phyloP scores from a whole-genome alignment of 1,140 invertebrate genomes.

The Cydia splendana region DNA sequence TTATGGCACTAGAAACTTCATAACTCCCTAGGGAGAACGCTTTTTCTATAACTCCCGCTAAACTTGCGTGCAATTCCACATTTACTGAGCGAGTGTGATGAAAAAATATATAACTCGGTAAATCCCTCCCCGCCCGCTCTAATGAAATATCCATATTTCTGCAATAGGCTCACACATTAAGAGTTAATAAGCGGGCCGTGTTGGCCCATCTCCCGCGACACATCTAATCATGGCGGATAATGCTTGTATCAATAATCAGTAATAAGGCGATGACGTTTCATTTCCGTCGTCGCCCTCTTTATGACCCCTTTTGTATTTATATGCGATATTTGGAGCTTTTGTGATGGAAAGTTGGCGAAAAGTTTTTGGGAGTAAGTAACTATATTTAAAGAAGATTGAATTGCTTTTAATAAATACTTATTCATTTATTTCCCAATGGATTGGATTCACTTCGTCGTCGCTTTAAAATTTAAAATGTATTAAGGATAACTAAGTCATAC shows the following conservation, averaged over 20 bases:
- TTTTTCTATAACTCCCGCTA: too few species aligned
- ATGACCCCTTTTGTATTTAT: constrained; percentile 64
- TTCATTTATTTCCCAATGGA: too few species aligned
- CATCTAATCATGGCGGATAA: constrained; percentile 28
- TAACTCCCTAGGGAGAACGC: too few species aligned
- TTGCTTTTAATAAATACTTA: too few species aligned
- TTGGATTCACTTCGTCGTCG: too few species aligned
- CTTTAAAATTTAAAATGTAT: too few species aligned
- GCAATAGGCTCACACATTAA: constrained; percentile 11
- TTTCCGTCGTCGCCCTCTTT: constrained; percentile 56
- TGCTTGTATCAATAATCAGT: constrained; percentile 71
- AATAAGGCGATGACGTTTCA: constrained; percentile 76
- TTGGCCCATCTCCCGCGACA: constrained; percentile 7
- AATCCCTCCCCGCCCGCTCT: background rate
- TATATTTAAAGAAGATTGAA: too few species aligned
- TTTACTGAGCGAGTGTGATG: too few species aligned
- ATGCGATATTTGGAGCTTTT: constrained; percentile 52
- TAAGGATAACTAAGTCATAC: too few species aligned
- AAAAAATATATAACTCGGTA: background rate
- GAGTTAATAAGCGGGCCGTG: constrained; percentile 13
- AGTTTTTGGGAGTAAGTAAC: background rate
- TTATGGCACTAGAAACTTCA: too few species aligned
- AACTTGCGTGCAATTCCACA: too few species aligned
- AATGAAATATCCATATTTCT: constrained; percentile 23
- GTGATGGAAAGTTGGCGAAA: background rate